Percentiles rank a stretch among this genome's conserved stretches.
Evolutionary conservation across 53 echinoderm and acorn worm species (phyloP).

Genomic region (Astropecten irregularis): DNA sequence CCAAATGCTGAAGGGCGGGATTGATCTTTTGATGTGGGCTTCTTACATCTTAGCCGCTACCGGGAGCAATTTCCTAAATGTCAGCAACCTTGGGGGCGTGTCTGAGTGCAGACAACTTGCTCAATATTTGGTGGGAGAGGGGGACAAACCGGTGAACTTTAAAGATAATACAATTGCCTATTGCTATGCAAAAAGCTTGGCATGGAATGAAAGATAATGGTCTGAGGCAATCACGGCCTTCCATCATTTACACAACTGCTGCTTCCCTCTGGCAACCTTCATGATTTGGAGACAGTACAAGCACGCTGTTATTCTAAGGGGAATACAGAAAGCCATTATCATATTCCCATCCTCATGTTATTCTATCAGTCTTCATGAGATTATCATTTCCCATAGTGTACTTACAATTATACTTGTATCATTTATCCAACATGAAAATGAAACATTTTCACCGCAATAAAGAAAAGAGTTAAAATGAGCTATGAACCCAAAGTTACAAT

Average conservation of each 20-base stretch:
- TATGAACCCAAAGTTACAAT: too few relatives aligned
- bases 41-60: neutral
- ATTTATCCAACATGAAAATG: too few relatives aligned
- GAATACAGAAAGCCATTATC: neutral
- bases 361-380: too few relatives aligned
- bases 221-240: neutral
- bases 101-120: too few relatives aligned
- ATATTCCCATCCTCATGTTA: too few relatives aligned
- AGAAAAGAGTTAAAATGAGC: too few relatives aligned
- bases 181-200: neutral
- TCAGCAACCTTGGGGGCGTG: conserved; percentile 10
- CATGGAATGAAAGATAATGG: neutral
- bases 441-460: too few relatives aligned
- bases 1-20: neutral
- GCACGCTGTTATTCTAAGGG: neutral
- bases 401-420: too few relatives aligned
- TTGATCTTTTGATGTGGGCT: conserved; percentile 42
- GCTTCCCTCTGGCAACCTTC: neutral
- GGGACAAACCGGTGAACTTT: too few relatives aligned
- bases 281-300: neutral
- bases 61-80: neutral
- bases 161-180: too few relatives aligned
- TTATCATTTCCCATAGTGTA: too few relatives aligned
- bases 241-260: neutral
- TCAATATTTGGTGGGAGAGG: too few relatives aligned